Evolutionary conservation across 1,140 invertebrate genomes (phyloP), one percentile per base, ranked within the genome.

Genomic region (Drosophila asahinai): DNA sequence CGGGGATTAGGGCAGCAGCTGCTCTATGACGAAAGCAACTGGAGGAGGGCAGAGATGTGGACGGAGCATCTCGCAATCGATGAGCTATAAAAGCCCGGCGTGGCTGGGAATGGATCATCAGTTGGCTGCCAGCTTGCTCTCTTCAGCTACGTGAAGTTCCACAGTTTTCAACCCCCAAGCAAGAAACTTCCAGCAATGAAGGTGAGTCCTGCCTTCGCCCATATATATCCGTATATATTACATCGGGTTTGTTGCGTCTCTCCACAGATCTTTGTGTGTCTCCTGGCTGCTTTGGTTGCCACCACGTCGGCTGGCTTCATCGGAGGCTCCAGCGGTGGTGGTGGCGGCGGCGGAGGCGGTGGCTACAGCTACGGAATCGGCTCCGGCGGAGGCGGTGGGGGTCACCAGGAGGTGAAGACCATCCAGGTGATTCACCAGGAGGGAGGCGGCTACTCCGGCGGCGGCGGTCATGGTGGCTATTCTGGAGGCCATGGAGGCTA

Each of bases 161-260:
- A 57, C 15, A 73, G 81, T 82, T 90, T 86, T 89, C 86, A 80
- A 68, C 30, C 61, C 78, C 70, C 54, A 90, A 89, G 86, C 86
- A 89, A 89, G 86, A 89, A 89, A 89, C 86, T 89, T 89, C 81
- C 86, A 82, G 86, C 81, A 55, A 89, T 89, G 86, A 89, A 81
- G 86, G 86, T 89, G 51, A 73, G 78, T 73, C 40, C 52, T 15
- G 3, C 1, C 5, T 4, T 27, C 27, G 5, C 0, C 2, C n/a
- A 36, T 19, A 43, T n/a, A 30, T 1, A 27, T 45, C 19, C 9
- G 19, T 17, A 25, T 49, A 15, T 12, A 14, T 40, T 62, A 5
- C 6, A 40, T 19, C 7, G 2, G 8, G 30, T 42, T 5, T 15
- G 5, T 14, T 38, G 12, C 3, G 6, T 11, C 30, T 62, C 25